Percentiles rank a stretch among this genome's conserved stretches.
These are phyloP conservation scores for Notarius lentiginosus DNA, from an alignment of 2,113 vertebrate genomes.

Conservation along the genomic window DNA sequence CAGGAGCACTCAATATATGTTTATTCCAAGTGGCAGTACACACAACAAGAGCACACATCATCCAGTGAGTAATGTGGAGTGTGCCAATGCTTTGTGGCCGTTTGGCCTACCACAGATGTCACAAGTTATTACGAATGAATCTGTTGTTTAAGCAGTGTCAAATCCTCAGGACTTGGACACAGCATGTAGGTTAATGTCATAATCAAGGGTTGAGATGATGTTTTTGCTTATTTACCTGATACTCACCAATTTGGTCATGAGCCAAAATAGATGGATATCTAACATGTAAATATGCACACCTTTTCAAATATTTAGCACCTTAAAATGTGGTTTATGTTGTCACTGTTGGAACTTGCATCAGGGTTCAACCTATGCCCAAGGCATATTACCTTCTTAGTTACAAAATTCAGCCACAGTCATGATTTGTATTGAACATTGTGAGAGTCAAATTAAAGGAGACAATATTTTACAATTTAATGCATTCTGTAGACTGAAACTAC, in stretches of 20 bases:
- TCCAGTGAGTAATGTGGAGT: constrained; percentile 18
- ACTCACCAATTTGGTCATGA: not conserved
- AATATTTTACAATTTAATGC: not conserved
- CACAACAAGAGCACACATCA: not conserved
- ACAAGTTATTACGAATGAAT: not conserved
- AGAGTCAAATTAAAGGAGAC: not conserved
- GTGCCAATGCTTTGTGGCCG: constrained; percentile 29
- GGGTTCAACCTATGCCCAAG: not conserved
- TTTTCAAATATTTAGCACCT: constrained; percentile 6
- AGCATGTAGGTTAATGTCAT: not conserved
- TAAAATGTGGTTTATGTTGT: not conserved
- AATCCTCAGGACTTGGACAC: too few species aligned
- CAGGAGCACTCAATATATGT: constrained; percentile 1
- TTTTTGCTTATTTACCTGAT: not conserved
- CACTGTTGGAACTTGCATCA: constrained; percentile 8
- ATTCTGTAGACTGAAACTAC: not conserved
- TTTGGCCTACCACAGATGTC: constrained; percentile 10
- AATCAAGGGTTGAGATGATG: constrained; percentile 12
- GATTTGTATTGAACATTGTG: not conserved
- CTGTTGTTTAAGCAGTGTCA: constrained; percentile 5
- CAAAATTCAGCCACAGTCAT: not conserved
- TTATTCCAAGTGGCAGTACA: constrained; percentile 8
- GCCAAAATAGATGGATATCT: not conserved
- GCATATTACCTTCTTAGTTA: not conserved
- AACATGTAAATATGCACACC: not conserved